Conservation (phyloP, 2,888 invertebrate species). For the Lacanobia oleracea region DNA sequence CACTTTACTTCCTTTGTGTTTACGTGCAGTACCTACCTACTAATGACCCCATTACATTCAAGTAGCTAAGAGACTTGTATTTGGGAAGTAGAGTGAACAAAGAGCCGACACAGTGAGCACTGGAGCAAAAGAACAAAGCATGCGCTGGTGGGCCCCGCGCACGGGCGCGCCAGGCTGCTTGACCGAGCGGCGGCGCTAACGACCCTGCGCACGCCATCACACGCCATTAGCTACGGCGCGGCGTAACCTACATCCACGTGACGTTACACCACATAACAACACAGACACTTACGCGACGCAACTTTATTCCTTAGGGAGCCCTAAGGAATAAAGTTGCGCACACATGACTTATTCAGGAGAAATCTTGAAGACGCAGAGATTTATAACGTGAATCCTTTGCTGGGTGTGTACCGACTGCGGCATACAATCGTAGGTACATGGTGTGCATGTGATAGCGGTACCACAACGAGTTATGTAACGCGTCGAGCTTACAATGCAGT, state of each 20-base stretch:
- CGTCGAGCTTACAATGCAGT: constrained; percentile 21
- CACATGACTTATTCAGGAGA: neutral
- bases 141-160: constrained; percentile 1
- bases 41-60: constrained; percentile 31
- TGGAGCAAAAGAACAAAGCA: constrained; percentile 47
- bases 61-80: constrained; percentile 54
- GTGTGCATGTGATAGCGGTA: constrained; percentile 1
- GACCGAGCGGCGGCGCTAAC: constrained; percentile 42
- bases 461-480: constrained; percentile 22
- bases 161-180: constrained; percentile 31
- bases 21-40: constrained; percentile 2
- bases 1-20: constrained; percentile 16
- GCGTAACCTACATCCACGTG: constrained; percentile 8
- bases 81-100: constrained; percentile 46
- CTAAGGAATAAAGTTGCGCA: neutral
- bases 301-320: too few relatives aligned
- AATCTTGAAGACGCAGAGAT: neutral
- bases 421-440: constrained; percentile 5
- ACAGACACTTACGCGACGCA: neutral
- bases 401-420: neutral
- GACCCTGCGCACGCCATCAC: constrained; percentile 20
- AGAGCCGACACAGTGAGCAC: constrained; percentile 20
- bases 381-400: neutral
- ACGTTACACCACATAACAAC: neutral
- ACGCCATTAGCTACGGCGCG: constrained; percentile 23